Base-by-base conservation (phyloP, 1,140 invertebrate genomes). In the Parapsyche elsis region DNA sequence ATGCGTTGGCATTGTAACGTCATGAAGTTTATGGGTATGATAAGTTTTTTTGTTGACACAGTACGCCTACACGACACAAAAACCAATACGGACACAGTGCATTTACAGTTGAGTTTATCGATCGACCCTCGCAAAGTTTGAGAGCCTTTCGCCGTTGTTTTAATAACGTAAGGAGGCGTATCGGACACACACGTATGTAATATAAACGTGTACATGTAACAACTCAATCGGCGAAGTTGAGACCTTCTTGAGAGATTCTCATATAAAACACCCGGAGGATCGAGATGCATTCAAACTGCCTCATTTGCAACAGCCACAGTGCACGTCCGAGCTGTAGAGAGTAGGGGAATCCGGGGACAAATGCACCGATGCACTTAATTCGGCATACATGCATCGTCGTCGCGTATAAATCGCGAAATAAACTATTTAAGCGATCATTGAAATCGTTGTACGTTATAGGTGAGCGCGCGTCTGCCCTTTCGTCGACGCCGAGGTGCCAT, bases 261-360 rank as follows among this genome's bases (percentile, higher is more conserved):
- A 82, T 80, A 80, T 79, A 80, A 80, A 82, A 82, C 78, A 78
- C 71, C 12, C 10, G 12, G n/a, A 53, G 57, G 53, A 76, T 14
- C 61, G 71, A 82, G 71, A 83, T 83, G 81, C 81, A 83, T 83
- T 83, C 79, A 83, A 83, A 83, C 74, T 78, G 76, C 71, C 76
- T 83, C 81, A 83, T 83, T 83, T 80, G 78, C 79, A 23, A 80
- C 26, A 12, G 7, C 59, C 30, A 44, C 74, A 79, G 75, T 49
- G 71, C 71, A 77, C 71, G 45, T 64, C 5, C 64, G 64, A 26
- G 14, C n/a, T 9, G 21, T n/a, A 21, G 21, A 53, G 49, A 16
- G 49, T 5, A 16, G 49, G 16, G 49, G 10, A 53, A 38, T 4
- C 30, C 7, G 30, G 30, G 30, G 30, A 38, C 30, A 38, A 38